These are phyloP conservation scores for Leptinotarsa texana DNA, from an alignment of 1,140 invertebrate genomes.

Conservation along the genomic window DNA sequence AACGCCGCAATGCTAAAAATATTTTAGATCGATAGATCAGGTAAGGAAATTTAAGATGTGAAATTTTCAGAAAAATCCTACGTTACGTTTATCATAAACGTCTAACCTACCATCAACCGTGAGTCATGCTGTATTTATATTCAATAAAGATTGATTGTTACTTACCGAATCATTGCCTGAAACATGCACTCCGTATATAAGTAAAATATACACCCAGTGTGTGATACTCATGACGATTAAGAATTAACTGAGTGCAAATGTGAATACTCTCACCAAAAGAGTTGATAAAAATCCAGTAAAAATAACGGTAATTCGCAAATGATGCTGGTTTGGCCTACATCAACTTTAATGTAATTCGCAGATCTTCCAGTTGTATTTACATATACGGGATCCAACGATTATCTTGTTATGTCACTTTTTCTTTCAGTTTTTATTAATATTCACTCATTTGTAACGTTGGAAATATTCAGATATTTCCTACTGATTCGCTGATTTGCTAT, in stretches of 20 bases:
- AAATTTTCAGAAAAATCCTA: no score
- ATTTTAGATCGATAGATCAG: no score
- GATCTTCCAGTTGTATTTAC: not conserved
- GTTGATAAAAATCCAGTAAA: not conserved
- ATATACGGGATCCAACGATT: not conserved
- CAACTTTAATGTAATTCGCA: not conserved
- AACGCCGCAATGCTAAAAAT: no score
- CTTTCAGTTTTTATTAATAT: no score
- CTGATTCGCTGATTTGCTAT: no score
- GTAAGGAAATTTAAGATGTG: no score
- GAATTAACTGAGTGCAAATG: not conserved
- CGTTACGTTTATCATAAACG: no score
- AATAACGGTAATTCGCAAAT: not conserved
- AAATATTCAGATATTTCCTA: no score
- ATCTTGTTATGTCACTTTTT: no score
- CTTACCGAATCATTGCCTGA: not conserved
- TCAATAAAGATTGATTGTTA: not conserved
- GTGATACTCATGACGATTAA: not conserved
- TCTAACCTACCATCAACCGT: no score
- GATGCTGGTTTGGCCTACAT: constrained; percentile 1
- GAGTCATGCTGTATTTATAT: not conserved
- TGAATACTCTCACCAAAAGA: not conserved
- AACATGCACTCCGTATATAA: not conserved
- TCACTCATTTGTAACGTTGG: no score
- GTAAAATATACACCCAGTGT: not conserved